phyloP scores from a whole-genome alignment of 2,888 invertebrate genomes.

The Macaria liturata region DNA sequence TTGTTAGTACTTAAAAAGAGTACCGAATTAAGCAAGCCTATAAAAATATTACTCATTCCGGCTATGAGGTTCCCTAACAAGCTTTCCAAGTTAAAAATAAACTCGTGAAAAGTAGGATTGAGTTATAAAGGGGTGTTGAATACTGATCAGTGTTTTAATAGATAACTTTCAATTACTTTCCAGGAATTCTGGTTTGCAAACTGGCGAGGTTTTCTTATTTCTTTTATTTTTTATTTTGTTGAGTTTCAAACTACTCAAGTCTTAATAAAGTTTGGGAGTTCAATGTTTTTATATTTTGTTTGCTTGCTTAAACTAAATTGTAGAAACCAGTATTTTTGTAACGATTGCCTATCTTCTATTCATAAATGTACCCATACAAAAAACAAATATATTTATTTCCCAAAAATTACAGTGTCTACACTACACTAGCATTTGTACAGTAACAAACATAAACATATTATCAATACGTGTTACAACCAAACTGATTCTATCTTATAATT shows the following conservation, averaged over 20 bases:
- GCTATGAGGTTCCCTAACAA: not conserved
- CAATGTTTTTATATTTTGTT: not conserved
- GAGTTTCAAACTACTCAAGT: not conserved
- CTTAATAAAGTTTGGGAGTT: not conserved
- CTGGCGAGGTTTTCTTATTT: not conserved
- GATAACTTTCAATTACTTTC: constrained; percentile 15
- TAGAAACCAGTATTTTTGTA: not conserved
- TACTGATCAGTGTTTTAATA: constrained; percentile 15
- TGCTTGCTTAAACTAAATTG: not conserved
- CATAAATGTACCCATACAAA: too few relatives aligned
- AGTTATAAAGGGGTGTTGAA: constrained; percentile 16
- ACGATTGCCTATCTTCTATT: not conserved
- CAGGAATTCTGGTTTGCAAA: not conserved
- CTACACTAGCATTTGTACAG: too few relatives aligned
- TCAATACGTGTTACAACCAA: too few relatives aligned
- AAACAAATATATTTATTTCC: too few relatives aligned
- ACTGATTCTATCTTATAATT: too few relatives aligned
- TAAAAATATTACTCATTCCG: too few relatives aligned
- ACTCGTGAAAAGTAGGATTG: constrained; percentile 18
- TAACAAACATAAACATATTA: too few relatives aligned
- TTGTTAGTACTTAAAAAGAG: too few relatives aligned
- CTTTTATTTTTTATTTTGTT: not conserved
- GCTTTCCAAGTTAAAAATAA: constrained; percentile 11
- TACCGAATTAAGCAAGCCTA: too few relatives aligned
- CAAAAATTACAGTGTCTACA: too few relatives aligned